A percentile compares a stretch with the other conserved stretches of the same genome.
These are phyloP conservation scores for Plebejus argus DNA, from an alignment of 2,888 invertebrate genomes.

Conservation along the genomic window DNA sequence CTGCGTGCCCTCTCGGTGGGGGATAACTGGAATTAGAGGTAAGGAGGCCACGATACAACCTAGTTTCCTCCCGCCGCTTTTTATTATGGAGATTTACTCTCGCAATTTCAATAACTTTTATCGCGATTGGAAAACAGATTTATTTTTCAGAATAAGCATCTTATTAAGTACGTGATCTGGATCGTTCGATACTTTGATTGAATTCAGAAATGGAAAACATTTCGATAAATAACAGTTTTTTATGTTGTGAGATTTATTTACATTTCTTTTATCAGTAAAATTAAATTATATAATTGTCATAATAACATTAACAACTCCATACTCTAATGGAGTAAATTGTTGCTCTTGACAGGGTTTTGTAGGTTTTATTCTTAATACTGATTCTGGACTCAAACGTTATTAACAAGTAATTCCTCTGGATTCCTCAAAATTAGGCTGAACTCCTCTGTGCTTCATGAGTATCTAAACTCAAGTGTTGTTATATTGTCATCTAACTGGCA, in stretches of 20 bases:
- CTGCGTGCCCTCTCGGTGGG: constrained; percentile 73
- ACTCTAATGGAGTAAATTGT: too few species aligned
- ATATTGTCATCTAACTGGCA: too few species aligned
- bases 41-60: constrained; percentile 44
- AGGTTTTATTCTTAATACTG: too few species aligned
- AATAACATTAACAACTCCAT: too few species aligned
- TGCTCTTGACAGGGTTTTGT: too few species aligned
- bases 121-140: constrained; percentile 27
- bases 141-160: constrained; percentile 19
- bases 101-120: constrained; percentile 27
- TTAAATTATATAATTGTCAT: background rate
- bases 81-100: constrained; percentile 27
- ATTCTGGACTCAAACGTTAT: too few species aligned
- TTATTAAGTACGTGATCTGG: constrained; percentile 11
- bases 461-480: too few species aligned
- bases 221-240: background rate
- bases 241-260: background rate
- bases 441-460: too few species aligned
- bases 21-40: constrained; percentile 45
- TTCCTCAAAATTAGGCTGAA: too few species aligned
- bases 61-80: constrained; percentile 35
- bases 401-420: too few species aligned
- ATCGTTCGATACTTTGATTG: background rate
- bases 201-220: background rate
- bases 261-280: background rate